Percentiles rank a stretch among this genome's conserved stretches.
These are phyloP conservation scores for Tetropium fuscum DNA, from an alignment of 2,888 invertebrate genomes.

Conservation along the genomic window DNA sequence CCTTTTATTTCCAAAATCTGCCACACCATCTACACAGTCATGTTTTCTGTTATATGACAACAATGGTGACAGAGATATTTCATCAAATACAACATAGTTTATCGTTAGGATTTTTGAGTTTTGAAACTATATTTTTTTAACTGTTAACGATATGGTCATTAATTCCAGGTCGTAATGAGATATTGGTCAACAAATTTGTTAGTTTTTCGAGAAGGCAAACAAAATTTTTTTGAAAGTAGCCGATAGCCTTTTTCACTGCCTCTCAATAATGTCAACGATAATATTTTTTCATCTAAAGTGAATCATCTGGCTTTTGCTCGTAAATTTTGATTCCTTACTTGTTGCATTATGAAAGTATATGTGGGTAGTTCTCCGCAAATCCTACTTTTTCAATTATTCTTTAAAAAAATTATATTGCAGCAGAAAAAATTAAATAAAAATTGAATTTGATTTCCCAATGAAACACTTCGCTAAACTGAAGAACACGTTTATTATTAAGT, in stretches of 20 bases:
- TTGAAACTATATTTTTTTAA: background rate
- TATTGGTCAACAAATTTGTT: background rate
- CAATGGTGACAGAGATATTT: background rate
- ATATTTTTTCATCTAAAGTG: slow-evolving; percentile 24
- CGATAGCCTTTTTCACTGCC: slow-evolving; percentile 16
- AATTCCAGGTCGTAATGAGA: background rate
- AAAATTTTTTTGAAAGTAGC: slow-evolving; percentile 11
- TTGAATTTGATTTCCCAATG: too few relatives aligned
- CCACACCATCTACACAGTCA: background rate
- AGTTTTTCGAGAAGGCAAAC: slow-evolving; percentile 2
- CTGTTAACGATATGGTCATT: slow-evolving; percentile 1
- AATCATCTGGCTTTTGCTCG: slow-evolving; percentile 3
- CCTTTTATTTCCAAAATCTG: slow-evolving; percentile 8
- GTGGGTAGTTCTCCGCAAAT: too few relatives aligned
- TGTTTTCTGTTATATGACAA: background rate
- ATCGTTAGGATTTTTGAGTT: slow-evolving; percentile 1
- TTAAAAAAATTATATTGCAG: too few relatives aligned
- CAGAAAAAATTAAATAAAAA: too few relatives aligned
- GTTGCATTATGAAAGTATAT: slow-evolving; percentile 4
- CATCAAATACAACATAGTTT: background rate
- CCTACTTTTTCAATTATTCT: too few relatives aligned
- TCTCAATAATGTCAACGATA: slow-evolving; percentile 23
- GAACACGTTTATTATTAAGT: slow-evolving; percentile 8
- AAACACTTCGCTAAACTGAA: too few relatives aligned
- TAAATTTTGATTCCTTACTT: slow-evolving; percentile 1